phyloP scores from a whole-genome alignment of 2,888 invertebrate genomes.

The Lasioglossum figueresi region DNA sequence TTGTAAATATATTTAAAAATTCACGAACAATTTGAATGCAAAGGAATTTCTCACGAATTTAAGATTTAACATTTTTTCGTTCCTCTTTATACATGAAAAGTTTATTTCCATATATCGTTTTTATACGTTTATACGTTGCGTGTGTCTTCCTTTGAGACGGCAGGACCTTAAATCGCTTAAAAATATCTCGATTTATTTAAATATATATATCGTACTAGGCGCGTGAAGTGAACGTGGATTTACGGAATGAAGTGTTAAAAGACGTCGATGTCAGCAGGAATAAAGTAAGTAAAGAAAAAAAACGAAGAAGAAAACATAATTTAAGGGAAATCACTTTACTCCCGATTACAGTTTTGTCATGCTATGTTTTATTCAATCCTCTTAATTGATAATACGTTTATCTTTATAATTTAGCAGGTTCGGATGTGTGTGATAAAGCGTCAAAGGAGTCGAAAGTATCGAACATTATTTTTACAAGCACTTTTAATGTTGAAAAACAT shows the following conservation, averaged over 20 bases:
- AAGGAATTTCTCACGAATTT: slow-evolving; percentile 30
- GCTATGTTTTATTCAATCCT: slow-evolving; percentile 43
- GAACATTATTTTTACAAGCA: slow-evolving; percentile 61
- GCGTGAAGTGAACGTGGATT: slow-evolving; percentile 55
- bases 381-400: slow-evolving; percentile 34
- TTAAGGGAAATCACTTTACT: slow-evolving; percentile 30
- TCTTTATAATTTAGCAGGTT: slow-evolving; percentile 53
- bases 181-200: slow-evolving; percentile 17
- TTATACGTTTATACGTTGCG: slow-evolving; percentile 39
- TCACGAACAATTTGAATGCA: slow-evolving; percentile 27
- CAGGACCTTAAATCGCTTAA: slow-evolving; percentile 11
- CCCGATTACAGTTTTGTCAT: slow-evolving; percentile 34
- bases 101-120: slow-evolving; percentile 37
- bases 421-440: slow-evolving; percentile 53
- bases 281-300: slow-evolving; percentile 63
- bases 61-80: slow-evolving; percentile 18
- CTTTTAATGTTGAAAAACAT: slow-evolving; percentile 57
- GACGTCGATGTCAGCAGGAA: slow-evolving; percentile 39
- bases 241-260: slow-evolving; percentile 30
- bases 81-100: slow-evolving; percentile 11
- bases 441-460: slow-evolving; percentile 51
- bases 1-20: slow-evolving; percentile 41
- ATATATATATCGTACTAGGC: slow-evolving; percentile 7
- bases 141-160: not conserved
- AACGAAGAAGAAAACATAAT: slow-evolving; percentile 13